Evolutionary conservation across 2,113 vertebrate species (phyloP).

Genomic region (Grammatotria lemairii): DNA sequence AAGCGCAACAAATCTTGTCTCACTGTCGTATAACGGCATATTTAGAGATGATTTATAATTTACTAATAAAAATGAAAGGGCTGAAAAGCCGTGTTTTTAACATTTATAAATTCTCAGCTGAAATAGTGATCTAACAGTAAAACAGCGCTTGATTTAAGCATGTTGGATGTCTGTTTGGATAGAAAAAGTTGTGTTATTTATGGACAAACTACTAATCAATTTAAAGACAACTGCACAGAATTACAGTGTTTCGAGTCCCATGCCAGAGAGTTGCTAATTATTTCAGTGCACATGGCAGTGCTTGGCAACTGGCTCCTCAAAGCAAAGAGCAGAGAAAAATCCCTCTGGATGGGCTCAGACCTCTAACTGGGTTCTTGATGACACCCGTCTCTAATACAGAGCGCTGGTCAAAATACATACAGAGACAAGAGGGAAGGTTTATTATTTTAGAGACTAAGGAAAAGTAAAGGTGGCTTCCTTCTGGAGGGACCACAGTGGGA

Average conservation of each 20-base stretch:
- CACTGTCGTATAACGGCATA: neutral
- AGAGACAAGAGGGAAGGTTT: slow-evolving; percentile 36
- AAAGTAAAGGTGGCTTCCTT: slow-evolving; percentile 29
- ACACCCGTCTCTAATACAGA: slow-evolving; percentile 21
- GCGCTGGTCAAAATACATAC: slow-evolving; percentile 28
- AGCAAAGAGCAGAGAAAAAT: slow-evolving; percentile 50
- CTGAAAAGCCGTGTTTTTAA: neutral
- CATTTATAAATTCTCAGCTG: neutral
- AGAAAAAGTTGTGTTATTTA: slow-evolving; percentile 24
- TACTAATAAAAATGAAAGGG: neutral
- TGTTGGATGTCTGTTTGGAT: slow-evolving; percentile 1
- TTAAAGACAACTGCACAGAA: slow-evolving; percentile 43
- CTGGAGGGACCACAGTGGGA: slow-evolving; percentile 5
- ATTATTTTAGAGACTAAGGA: slow-evolving; percentile 22
- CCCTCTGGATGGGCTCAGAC: slow-evolving; percentile 23
- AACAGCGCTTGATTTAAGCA: neutral
- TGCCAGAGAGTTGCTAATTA: slow-evolving; percentile 61
- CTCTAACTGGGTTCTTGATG: slow-evolving; percentile 61
- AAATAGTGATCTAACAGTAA: slow-evolving; percentile 14
- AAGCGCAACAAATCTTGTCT: neutral
- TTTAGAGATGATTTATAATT: neutral
- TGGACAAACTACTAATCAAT: slow-evolving; percentile 42
- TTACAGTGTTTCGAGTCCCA: slow-evolving; percentile 37
- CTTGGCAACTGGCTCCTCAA: slow-evolving; percentile 71
- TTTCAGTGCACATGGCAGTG: slow-evolving; percentile 59